Base-by-base conservation (phyloP, 2,888 invertebrate genomes). In the Pachycephus smyrnensis region DNA sequence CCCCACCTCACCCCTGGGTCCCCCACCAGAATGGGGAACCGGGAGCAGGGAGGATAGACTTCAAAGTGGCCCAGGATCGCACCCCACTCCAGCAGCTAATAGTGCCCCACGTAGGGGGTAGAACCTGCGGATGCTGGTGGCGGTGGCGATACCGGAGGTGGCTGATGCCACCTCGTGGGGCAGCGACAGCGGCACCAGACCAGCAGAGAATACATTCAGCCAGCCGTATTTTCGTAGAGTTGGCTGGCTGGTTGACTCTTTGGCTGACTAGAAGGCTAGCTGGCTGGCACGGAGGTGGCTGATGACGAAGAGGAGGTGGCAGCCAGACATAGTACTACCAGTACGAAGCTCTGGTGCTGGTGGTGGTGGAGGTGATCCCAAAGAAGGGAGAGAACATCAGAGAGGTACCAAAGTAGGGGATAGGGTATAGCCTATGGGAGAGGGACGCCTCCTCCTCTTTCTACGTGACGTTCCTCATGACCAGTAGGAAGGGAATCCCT, bases 51-150 rank as follows among this genome's bases (percentile, higher is more conserved):
- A 87, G 88, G 84, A 86, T 86, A 85, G 84, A 85, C 79, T 75
- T 79, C 77, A 76, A 79, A 80, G 82, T 83, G 81, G 80, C 75
- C 84, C 85, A 83, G 84, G 85, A 92, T 92, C 78, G 79, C 79
- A 86, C 88, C 87, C 87, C 88, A 88, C 88, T 88, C 88, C 86
- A 84, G 80, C 83, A 81, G 83, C 84, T 84, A 80, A 81, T 80
- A 87, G 84, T 87, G 82, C 83, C 85, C 86, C 84, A 84, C 82
- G 86, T 85, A 84, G 85, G 85, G 86, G 88, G 85, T 85, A 85
- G 84, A 82, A 85, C 82, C 84, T 75, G 76, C 82, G 82, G 80
- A 80, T 75, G 75, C 77, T 80, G 80, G 74, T 79, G 80, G 78
- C 36, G 75, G 76, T 68, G 36, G 71, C n/a, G 75, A 69, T 75